A percentile compares a stretch with the other conserved stretches of the same genome.
phyloP scores from a whole-genome alignment of 2,888 invertebrate genomes.

The Tachina fera region DNA sequence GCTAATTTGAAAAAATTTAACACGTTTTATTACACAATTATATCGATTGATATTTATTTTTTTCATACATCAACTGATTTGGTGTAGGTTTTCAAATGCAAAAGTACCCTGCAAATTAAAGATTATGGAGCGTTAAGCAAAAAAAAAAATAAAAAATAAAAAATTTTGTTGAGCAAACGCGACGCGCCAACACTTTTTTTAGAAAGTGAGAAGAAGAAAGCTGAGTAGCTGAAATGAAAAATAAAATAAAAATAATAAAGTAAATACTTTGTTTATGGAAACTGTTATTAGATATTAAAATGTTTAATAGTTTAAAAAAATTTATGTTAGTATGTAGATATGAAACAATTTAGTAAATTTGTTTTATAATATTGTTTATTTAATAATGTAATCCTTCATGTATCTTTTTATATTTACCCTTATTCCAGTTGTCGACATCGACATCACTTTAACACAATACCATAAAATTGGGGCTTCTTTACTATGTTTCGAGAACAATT shows the following conservation, averaged over 20 bases:
- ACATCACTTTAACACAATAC: no score
- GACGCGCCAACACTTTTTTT: background rate
- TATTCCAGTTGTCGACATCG: no score
- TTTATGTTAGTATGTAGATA: background rate
- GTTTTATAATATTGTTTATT: no score
- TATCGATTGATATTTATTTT: slow-evolving; percentile 49
- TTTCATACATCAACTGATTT: slow-evolving; percentile 35
- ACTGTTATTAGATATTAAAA: background rate
- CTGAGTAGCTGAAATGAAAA: slow-evolving; percentile 44
- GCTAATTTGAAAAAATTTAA: slow-evolving; percentile 58
- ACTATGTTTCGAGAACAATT: no score
- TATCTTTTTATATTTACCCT: no score
- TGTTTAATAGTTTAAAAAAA: slow-evolving; percentile 1
- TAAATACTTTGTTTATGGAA: slow-evolving; percentile 7
- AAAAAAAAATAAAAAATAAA: no score
- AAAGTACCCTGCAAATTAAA: slow-evolving; percentile 51
- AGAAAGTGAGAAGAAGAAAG: background rate
- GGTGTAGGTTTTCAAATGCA: slow-evolving; percentile 3
- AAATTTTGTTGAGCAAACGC: slow-evolving; percentile 1
- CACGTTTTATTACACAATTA: slow-evolving; percentile 55
- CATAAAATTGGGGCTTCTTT: no score
- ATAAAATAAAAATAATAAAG: slow-evolving; percentile 7
- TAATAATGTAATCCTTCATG: no score
- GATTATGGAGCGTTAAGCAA: slow-evolving; percentile 31
- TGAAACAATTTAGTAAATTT: no score